These are phyloP conservation scores for Embidobia sp. DNA, from an alignment of 2,888 invertebrate species.

Conservation along the genomic window DNA sequence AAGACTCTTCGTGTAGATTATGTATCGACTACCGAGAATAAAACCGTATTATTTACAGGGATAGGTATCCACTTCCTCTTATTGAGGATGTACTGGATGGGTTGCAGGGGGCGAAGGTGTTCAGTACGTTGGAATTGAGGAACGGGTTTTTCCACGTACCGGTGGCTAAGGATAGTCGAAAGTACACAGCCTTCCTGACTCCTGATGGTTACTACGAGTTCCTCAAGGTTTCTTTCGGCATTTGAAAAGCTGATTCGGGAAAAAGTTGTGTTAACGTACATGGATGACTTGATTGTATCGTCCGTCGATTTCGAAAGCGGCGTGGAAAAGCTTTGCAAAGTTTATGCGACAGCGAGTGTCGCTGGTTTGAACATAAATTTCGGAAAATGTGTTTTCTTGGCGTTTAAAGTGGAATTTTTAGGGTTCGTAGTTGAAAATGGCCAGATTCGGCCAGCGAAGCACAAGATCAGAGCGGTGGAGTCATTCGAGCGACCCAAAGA, in stretches of 20 bases:
- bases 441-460: neutral
- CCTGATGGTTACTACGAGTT: constrained; percentile 3
- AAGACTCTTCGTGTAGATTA: neutral
- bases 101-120: neutral
- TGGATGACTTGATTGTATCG: neutral
- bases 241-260: neutral
- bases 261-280: neutral
- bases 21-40: neutral
- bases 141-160: constrained; percentile 13
- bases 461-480: neutral
- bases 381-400: neutral
- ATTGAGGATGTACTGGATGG: constrained; percentile 2
- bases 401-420: neutral
- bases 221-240: neutral
- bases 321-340: neutral
- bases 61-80: neutral
- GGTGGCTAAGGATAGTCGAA: neutral
- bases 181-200: constrained; percentile 2
- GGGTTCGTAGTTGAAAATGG: neutral
- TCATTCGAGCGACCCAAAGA: neutral
- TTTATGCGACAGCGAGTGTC: neutral
- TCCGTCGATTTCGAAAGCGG: neutral
- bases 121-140: neutral
- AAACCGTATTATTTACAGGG: neutral
- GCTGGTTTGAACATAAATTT: constrained; percentile 1